These are phyloP conservation scores for Andricus grossulariae DNA, from an alignment of 1,140 invertebrate species.

Conservation along the genomic window DNA sequence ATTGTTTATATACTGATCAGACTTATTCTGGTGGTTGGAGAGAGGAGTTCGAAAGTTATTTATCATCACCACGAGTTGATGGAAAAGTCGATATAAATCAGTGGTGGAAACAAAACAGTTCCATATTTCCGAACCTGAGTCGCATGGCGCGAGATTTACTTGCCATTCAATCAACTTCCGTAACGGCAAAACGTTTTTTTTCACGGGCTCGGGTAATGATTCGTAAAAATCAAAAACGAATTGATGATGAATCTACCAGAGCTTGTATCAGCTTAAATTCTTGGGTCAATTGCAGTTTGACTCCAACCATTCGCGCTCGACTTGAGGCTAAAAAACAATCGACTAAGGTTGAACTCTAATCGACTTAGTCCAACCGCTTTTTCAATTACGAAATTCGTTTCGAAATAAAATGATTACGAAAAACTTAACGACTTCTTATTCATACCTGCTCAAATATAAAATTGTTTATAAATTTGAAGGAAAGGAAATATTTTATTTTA, in stretches of 20 bases:
- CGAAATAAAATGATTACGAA: no score
- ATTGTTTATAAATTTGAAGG: no score
- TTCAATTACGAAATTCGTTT: no score
- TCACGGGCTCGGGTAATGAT: neutral
- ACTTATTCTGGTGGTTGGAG: neutral
- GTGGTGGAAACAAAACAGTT: neutral
- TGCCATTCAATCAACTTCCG: neutral
- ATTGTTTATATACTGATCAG: neutral
- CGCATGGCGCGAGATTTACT: slow-evolving; percentile 10
- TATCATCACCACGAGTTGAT: neutral
- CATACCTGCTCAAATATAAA: no score
- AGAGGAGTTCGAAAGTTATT: slow-evolving; percentile 14
- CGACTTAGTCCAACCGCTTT: no score
- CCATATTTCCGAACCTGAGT: neutral
- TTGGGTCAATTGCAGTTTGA: neutral
- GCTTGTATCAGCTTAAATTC: neutral
- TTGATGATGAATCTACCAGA: slow-evolving; percentile 11
- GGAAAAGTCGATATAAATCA: neutral
- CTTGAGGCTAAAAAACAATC: neutral
- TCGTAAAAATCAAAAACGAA: neutral
- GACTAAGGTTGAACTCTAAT: no score
- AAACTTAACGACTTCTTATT: no score
- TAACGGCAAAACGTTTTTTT: neutral
- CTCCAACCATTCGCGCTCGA: neutral
- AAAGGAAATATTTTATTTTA: no score